These are phyloP conservation scores for Dorcus hopei DNA, from an alignment of 2,888 invertebrate genomes.

Conservation along the genomic window DNA sequence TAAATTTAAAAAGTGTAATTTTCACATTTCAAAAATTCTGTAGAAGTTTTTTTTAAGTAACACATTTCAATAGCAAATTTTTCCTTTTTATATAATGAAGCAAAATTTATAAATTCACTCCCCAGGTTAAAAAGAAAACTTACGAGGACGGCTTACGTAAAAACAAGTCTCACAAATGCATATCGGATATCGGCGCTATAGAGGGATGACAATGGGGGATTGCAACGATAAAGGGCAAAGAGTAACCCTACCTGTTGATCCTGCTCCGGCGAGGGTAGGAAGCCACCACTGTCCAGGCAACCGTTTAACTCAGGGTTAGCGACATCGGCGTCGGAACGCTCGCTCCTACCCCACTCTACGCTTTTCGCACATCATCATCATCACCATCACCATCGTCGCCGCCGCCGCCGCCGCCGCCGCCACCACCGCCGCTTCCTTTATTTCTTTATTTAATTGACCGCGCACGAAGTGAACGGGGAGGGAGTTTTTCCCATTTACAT, in stretches of 20 bases:
- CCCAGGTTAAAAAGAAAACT: constrained; percentile 4
- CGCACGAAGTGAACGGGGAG: background rate
- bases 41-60: too few relatives aligned
- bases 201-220: constrained; percentile 6
- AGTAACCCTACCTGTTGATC: constrained; percentile 29
- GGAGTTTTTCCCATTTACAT: constrained; percentile 4
- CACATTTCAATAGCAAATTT: too few relatives aligned
- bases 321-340: constrained; percentile 15
- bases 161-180: constrained; percentile 3
- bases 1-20: too few relatives aligned
- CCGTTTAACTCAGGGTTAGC: constrained; percentile 25
- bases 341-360: constrained; percentile 6
- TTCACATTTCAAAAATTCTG: too few relatives aligned
- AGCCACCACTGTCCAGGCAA: constrained; percentile 22
- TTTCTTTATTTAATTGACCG: constrained; percentile 17
- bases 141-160: background rate
- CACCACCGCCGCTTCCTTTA: background rate
- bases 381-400: constrained; percentile 17
- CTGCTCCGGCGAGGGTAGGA: constrained; percentile 18
- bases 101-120: too few relatives aligned
- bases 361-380: constrained; percentile 14
- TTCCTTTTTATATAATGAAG: too few relatives aligned
- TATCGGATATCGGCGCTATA: constrained; percentile 5
- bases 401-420: constrained; percentile 8
- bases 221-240: constrained; percentile 2